Evolutionary conservation across 2,888 invertebrate genomes (phyloP).

Genomic region (Chymomyza amoena): DNA sequence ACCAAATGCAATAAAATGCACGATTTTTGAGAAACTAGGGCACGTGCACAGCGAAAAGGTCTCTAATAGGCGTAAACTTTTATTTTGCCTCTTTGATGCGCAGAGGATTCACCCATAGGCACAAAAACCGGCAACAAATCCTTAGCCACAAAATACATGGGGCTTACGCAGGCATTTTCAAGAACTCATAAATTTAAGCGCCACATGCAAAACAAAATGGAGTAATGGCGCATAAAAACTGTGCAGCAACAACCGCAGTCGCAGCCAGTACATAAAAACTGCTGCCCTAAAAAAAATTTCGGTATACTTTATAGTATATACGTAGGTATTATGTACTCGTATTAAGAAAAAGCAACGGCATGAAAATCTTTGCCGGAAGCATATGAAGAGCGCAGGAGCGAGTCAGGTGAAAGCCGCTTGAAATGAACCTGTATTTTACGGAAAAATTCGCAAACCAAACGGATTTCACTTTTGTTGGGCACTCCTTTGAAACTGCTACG

Average conservation of each 20-base stretch:
- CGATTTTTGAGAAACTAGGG: neutral
- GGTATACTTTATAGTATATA: neutral
- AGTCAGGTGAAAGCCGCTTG: neutral
- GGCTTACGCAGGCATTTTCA: neutral
- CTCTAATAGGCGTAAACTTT: neutral
- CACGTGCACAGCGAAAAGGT: neutral
- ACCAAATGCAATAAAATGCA: slow-evolving; percentile 47
- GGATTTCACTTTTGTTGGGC: slow-evolving; percentile 22
- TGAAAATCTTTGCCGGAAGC: slow-evolving; percentile 8
- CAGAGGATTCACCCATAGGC: neutral
- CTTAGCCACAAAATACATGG: neutral
- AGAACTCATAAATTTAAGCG: slow-evolving; percentile 48
- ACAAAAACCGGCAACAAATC: neutral
- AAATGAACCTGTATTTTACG: slow-evolving; percentile 27
- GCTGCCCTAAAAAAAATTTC: neutral
- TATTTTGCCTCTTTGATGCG: neutral
- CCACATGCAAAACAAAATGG: slow-evolving; percentile 6
- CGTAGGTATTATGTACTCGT: neutral
- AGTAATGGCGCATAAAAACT: slow-evolving; percentile 50
- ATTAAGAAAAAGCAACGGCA: neutral
- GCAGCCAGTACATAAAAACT: neutral
- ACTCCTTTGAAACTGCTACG: slow-evolving; percentile 30
- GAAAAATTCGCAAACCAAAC: slow-evolving; percentile 13
- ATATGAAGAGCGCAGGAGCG: slow-evolving; percentile 19
- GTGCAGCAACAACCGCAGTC: neutral